phyloP scores from a whole-genome alignment of 1,140 invertebrate genomes.

The Globodera rostochiensis region DNA sequence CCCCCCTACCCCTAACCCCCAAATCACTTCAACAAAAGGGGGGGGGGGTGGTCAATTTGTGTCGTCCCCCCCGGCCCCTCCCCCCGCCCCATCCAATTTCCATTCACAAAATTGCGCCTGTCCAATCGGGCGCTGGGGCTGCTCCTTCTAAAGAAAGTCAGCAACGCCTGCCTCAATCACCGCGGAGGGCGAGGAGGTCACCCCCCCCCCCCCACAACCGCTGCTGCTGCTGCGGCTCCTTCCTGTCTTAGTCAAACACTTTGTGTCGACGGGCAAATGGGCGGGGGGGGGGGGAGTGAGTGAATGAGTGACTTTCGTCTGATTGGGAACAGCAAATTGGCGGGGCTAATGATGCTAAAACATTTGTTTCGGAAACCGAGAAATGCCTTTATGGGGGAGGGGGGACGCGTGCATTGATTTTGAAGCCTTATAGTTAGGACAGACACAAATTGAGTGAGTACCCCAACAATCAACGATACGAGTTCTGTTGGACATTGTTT shows the following conservation, averaged over 20 bases:
- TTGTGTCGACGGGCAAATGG: neutral
- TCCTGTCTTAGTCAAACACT: neutral
- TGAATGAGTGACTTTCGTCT: neutral
- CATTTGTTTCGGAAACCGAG: too few relatives aligned
- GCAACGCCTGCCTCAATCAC: neutral
- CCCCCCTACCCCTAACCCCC: neutral
- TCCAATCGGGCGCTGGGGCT: neutral
- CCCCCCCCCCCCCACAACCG: too few relatives aligned
- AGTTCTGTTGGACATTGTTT: too few relatives aligned
- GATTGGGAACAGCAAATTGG: too few relatives aligned
- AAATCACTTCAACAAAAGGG: conserved; percentile 2
- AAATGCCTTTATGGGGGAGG: too few relatives aligned
- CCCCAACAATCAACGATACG: too few relatives aligned
- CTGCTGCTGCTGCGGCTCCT: too few relatives aligned
- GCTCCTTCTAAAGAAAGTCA: neutral
- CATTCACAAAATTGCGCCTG: neutral
- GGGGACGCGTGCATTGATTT: too few relatives aligned
- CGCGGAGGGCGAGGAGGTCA: neutral
- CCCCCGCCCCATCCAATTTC: neutral
- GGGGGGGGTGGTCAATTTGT: neutral
- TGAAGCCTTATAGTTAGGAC: too few relatives aligned
- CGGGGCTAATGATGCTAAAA: too few relatives aligned
- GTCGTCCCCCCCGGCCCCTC: neutral
- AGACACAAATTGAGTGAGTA: too few relatives aligned
- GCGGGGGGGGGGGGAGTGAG: neutral